These are phyloP conservation scores for Polydrusus cervinus DNA, from an alignment of 2,888 invertebrate genomes.

Conservation along the genomic window DNA sequence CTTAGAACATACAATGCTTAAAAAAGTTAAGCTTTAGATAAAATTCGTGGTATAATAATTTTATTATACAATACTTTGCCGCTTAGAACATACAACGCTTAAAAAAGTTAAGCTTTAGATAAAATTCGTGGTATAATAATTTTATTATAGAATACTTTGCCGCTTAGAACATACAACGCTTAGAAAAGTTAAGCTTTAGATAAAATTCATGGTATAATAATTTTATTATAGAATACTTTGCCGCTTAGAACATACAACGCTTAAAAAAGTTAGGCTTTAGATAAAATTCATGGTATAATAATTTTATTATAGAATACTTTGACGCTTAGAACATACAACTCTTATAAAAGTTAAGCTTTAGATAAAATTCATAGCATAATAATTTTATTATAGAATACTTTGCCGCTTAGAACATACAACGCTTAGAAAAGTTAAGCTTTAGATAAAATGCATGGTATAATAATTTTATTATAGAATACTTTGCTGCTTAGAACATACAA, in stretches of 20 bases:
- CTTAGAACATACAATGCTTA: slow-evolving; percentile 96
- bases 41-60: background rate
- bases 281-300: background rate
- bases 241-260: slow-evolving; percentile 96
- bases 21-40: no score
- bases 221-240: slow-evolving; percentile 84
- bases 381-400: slow-evolving; percentile 78
- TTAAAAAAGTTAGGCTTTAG: slow-evolving; percentile 96
- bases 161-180: slow-evolving; percentile 98
- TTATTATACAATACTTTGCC: slow-evolving; percentile 86
- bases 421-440: slow-evolving; percentile 93
- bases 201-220: background rate
- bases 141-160: slow-evolving; percentile 84
- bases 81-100: slow-evolving; percentile 97
- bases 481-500: slow-evolving; percentile 98
- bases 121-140: background rate
- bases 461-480: slow-evolving; percentile 78
- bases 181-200: slow-evolving; percentile 95
- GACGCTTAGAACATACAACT: slow-evolving; percentile 98
- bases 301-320: slow-evolving; percentile 81
- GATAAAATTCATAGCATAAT: background rate
- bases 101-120: slow-evolving; percentile 97
- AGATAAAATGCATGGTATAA: background rate
- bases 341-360: slow-evolving; percentile 95
- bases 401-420: slow-evolving; percentile 99